Evolutionary conservation across 2,888 invertebrate genomes (phyloP).

Genomic region (Melipona bicolor): DNA sequence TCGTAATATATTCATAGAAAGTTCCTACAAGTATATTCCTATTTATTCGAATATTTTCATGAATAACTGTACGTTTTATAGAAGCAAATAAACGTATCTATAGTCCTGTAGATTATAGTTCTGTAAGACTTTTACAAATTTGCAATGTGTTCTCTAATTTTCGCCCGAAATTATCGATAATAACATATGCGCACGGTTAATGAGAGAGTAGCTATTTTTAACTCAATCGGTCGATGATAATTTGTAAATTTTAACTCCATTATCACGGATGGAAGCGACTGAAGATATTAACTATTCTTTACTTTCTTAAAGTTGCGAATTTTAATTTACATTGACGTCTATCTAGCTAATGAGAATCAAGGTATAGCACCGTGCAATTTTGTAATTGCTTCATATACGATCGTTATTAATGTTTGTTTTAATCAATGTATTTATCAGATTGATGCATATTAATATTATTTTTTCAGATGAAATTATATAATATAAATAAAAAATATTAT

Average conservation of each 20-base stretch:
- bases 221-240: background rate
- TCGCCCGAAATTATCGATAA: background rate
- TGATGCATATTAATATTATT: background rate
- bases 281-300: background rate
- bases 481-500: no score
- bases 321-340: background rate
- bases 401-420: background rate
- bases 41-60: no score
- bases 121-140: conserved; percentile 43
- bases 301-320: background rate
- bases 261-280: no score
- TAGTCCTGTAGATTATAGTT: conserved; percentile 23
- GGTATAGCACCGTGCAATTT: conserved; percentile 1
- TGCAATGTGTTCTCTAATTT: conserved; percentile 15
- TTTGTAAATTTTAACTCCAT: no score
- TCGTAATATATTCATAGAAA: no score
- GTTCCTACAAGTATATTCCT: no score
- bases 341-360: background rate
- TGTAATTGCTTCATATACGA: background rate
- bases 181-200: background rate
- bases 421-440: background rate
- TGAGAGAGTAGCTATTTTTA: background rate
- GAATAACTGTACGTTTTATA: background rate
- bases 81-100: background rate
- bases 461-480: no score